phyloP scores from a whole-genome alignment of 2,888 invertebrate species.

The Plebejus melissa region DNA sequence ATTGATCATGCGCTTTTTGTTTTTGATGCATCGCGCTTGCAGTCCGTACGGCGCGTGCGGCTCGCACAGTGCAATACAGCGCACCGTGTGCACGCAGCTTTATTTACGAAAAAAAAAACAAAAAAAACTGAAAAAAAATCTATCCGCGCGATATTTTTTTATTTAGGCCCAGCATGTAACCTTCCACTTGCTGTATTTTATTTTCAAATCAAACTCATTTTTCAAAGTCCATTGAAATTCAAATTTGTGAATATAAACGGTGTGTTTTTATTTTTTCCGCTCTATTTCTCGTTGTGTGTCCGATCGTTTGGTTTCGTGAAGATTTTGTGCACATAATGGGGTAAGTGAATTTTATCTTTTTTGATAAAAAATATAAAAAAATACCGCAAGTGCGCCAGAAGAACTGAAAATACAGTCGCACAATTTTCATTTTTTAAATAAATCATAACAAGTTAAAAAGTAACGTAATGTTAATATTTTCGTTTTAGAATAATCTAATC shows the following conservation, averaged over 20 bases:
- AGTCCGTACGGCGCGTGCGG: slow-evolving; percentile 69
- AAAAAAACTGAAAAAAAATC: neutral
- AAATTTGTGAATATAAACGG: slow-evolving; percentile 73
- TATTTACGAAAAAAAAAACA: neutral
- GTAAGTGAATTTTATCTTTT: slow-evolving; percentile 44
- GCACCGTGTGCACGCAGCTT: slow-evolving; percentile 21
- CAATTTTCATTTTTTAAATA: neutral
- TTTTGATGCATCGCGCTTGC: slow-evolving; percentile 67
- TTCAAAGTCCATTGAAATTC: slow-evolving; percentile 74
- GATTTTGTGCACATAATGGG: slow-evolving; percentile 48
- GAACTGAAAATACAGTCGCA: neutral
- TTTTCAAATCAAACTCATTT: slow-evolving; percentile 63
- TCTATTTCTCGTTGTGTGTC: slow-evolving; percentile 59
- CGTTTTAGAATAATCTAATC: neutral
- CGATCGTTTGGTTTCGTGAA: slow-evolving; percentile 54
- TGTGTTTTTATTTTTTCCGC: slow-evolving; percentile 57
- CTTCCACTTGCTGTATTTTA: slow-evolving; percentile 56
- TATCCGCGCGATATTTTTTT: slow-evolving; percentile 5
- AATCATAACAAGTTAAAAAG: too few species aligned
- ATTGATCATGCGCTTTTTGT: slow-evolving; percentile 67
- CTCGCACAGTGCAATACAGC: slow-evolving; percentile 46
- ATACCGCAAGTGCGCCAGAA: neutral
- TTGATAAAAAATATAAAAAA: neutral
- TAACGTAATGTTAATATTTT: too few species aligned
- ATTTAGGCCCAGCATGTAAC: slow-evolving; percentile 37